Percentiles rank a stretch among this genome's conserved stretches.
Conservation (phyloP, 1,140 invertebrate species). For the Acyrthosiphon pisum region DNA sequence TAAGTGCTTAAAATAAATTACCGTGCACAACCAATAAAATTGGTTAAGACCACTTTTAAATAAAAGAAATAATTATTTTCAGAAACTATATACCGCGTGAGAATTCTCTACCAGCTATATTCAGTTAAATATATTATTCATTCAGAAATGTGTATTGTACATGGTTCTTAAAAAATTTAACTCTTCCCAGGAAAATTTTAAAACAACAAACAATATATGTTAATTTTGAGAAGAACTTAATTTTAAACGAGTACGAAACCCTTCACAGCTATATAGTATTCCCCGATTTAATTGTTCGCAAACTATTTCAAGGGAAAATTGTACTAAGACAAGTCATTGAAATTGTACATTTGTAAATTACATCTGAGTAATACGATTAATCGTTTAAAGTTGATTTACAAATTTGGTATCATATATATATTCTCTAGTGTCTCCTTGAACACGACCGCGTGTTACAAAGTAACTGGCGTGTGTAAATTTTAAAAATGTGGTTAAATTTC, state of each 20-base stretch:
- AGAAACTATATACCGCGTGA: background rate
- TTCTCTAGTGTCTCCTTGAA: background rate
- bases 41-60: background rate
- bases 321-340: background rate
- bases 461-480: background rate
- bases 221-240: background rate
- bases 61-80: background rate
- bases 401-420: background rate
- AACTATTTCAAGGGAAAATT: background rate
- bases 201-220: background rate
- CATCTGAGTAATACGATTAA: background rate
- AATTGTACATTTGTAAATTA: background rate
- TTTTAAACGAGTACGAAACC: background rate
- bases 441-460: background rate
- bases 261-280: background rate
- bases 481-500: background rate
- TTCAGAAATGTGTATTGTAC: background rate
- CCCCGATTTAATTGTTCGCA: background rate
- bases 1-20: slow-evolving; percentile 14
- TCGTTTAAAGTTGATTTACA: background rate
- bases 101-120: background rate
- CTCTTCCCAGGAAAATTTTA: background rate
- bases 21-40: background rate
- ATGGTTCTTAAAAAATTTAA: background rate
- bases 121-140: background rate